Evolutionary conservation across 2,888 invertebrate species (phyloP).

Genomic region (Cheilosia pagana): DNA sequence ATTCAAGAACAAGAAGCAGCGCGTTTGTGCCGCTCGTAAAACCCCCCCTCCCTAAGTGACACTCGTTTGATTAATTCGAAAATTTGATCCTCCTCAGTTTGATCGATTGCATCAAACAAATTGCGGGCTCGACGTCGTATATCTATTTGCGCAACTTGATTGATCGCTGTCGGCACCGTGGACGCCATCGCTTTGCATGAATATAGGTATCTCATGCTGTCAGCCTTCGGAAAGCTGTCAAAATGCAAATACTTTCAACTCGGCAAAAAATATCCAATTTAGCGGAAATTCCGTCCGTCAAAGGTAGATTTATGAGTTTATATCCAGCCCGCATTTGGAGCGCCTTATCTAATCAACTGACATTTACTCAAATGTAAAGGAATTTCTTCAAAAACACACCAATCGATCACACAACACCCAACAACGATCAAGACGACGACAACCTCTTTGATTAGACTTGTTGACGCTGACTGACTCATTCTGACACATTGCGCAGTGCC

Average conservation of each 20-base stretch:
- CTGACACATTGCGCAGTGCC: background rate
- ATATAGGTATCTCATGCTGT: slow-evolving; percentile 1
- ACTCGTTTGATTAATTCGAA: slow-evolving; percentile 11
- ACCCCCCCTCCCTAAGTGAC: background rate
- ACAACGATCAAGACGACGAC: slow-evolving; percentile 21
- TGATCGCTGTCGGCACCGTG: slow-evolving; percentile 45
- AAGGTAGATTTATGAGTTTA: slow-evolving; percentile 4
- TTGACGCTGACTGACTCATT: slow-evolving; percentile 40
- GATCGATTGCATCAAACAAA: background rate
- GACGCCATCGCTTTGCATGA: background rate
- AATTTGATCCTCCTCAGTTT: background rate
- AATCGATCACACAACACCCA: slow-evolving; percentile 45
- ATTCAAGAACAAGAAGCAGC: background rate
- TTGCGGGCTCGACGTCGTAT: background rate
- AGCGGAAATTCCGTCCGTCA: slow-evolving; percentile 4
- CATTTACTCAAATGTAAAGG: slow-evolving; percentile 45
- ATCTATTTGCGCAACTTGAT: slow-evolving; percentile 24
- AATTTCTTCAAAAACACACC: slow-evolving; percentile 25
- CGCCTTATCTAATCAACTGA: slow-evolving; percentile 54
- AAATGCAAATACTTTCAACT: slow-evolving; percentile 36
- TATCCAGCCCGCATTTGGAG: background rate
- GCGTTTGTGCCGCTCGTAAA: background rate
- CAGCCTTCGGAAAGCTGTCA: slow-evolving; percentile 21
- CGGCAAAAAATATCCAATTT: background rate
- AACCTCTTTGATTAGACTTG: slow-evolving; percentile 38